Evolutionary conservation across 2,113 vertebrate genomes (phyloP), one percentile per base, ranked within the genome.

Genomic region (Acrocephalus kingi): DNA sequence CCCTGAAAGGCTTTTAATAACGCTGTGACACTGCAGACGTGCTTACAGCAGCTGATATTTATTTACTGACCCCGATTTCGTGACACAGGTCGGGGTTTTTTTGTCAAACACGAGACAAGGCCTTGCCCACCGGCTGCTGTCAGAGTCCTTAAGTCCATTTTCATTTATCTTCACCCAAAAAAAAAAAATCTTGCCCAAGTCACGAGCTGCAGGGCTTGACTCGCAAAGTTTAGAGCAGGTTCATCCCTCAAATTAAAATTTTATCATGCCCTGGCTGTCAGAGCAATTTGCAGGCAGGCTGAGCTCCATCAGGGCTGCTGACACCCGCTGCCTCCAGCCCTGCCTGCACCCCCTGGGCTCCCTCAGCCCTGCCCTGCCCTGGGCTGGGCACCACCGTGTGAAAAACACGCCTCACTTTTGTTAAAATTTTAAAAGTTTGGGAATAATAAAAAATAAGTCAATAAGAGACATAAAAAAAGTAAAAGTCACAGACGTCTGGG

Each of bases 231-330:
- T 83, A 93, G 69, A 66, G n/a, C 87, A 52, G 72, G 78, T 83
- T 92, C 83, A 49, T 94, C 67, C 82, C 84, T 92, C 84, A 77
- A 72, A 93, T 93, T 91, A 94, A 94, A 90, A 71, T 91, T 95
- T 83, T 48, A 78, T 84, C 12, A 48, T 63, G 49, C 45, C 61
- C 63, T 68, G 89, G 51, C 83, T 90, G 89, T 94, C 94, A 92
- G 93, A 87, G 41, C 75, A 22, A 67, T 95, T 72, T 91, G 73
- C 93, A 95, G 84, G 14, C 37, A 22, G 0, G 33, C 58, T 55
- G 67, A 23, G 56, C 59, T 59, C 33, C 81, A 3, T 55, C 87
- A 4, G 61, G 37, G 15, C 73, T 39, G 63, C 86, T 86, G 76
- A 54, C 56, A 62, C 27, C 3, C 3, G 17, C 6, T 10, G 63